These are phyloP conservation scores for Paedocypris micromegethes DNA, from an alignment of 2,797 vertebrate genomes.

Conservation along the genomic window DNA sequence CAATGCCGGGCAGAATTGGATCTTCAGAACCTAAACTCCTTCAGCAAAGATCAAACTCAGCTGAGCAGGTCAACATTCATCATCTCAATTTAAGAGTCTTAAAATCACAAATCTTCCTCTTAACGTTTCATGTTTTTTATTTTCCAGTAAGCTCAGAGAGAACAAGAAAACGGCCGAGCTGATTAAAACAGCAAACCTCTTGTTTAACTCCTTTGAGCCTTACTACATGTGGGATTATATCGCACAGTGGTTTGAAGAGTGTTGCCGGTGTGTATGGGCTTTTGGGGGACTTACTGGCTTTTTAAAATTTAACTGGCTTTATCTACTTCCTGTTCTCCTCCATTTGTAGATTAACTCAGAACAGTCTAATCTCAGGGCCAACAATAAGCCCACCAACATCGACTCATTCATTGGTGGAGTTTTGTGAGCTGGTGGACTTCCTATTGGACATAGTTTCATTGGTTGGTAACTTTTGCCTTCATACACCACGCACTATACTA, in stretches of 20 bases:
- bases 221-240: constrained; percentile 99
- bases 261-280: constrained; percentile 80
- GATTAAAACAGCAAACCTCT: constrained; percentile 97
- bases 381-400: constrained; percentile 67
- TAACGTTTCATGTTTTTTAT: constrained; percentile 25
- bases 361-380: constrained; percentile 61
- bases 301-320: neutral
- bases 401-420: constrained; percentile 83
- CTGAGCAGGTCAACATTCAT: constrained; percentile 81
- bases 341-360: constrained; percentile 76
- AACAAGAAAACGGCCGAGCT: constrained; percentile 97
- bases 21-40: constrained; percentile 84
- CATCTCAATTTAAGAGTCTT: neutral
- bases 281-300: neutral
- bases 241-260: constrained; percentile 96
- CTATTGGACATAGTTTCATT: constrained; percentile 97
- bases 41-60: constrained; percentile 92
- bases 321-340: neutral
- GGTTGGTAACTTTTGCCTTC: constrained; percentile 71
- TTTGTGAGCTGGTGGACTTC: constrained; percentile 96
- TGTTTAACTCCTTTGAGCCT: constrained; percentile 98
- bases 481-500: neutral
- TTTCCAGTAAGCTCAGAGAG: constrained; percentile 87
- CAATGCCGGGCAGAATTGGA: constrained; percentile 91
- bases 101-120: neutral